These are phyloP conservation scores for Drosophila bocqueti DNA, from an alignment of 1,140 invertebrate species.

Conservation along the genomic window DNA sequence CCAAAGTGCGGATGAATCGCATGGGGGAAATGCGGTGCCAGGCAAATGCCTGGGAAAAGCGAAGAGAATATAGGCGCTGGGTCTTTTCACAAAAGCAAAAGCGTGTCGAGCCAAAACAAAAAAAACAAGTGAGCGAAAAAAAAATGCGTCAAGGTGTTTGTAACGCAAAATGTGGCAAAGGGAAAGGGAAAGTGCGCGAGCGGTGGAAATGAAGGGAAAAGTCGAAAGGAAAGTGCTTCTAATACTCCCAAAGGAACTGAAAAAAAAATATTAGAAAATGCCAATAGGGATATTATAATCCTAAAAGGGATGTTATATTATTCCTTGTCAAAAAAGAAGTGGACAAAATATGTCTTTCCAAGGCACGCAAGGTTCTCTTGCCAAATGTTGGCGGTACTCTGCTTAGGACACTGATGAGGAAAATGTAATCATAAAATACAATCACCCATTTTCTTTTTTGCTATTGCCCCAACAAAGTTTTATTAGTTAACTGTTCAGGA, in stretches of 20 bases:
- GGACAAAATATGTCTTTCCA: neutral
- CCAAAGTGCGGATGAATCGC: conserved; percentile 27
- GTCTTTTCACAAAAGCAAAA: conserved; percentile 68
- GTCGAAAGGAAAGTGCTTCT: conserved; percentile 12
- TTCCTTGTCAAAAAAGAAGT: neutral
- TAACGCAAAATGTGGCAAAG: conserved; percentile 50
- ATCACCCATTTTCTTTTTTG: neutral
- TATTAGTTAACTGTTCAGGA: neutral
- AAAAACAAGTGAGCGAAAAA: conserved; percentile 8
- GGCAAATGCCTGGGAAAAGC: conserved; percentile 3
- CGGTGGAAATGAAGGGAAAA: conserved; percentile 5
- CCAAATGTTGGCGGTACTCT: too few species aligned
- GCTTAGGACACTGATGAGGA: too few species aligned
- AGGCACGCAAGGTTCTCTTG: too few species aligned
- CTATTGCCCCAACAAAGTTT: neutral
- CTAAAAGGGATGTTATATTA: neutral
- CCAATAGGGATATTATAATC: neutral
- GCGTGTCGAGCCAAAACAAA: conserved; percentile 64
- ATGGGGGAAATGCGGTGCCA: neutral
- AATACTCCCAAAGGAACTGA: conserved; percentile 1
- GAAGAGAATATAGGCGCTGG: conserved; percentile 30
- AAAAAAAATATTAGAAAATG: conserved; percentile 1
- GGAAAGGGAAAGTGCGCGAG: conserved; percentile 15
- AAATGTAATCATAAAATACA: too few species aligned
- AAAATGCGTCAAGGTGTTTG: conserved; percentile 68